Base-by-base conservation (phyloP, 2,888 invertebrate species). In the Hirtodrosophila histrioides region DNA sequence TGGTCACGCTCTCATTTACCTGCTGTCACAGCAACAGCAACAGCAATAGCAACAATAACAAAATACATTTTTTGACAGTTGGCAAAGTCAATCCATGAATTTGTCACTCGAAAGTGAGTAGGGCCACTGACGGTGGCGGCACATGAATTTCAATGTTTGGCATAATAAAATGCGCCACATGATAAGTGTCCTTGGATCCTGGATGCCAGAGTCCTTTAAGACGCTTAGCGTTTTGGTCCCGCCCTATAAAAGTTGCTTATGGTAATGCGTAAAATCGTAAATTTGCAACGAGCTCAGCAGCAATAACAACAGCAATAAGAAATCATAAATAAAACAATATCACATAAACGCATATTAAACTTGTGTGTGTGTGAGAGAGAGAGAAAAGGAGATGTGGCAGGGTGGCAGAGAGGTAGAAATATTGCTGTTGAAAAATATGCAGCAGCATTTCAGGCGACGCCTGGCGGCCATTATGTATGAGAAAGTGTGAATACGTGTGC, bases 271-370 rank as follows among this genome's bases (percentile, higher is more conserved):
- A 60, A 84, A 80, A 78, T 76, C 75, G 81, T 69, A 67, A 70
- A 81, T 84, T 69, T 78, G 68, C 71, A 78, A 69, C 69, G 64
- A 63, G 69, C 75, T 66, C 66, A 73, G 76, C 77, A 39, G 61
- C 71, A 70, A 72, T 71, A 72, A 68, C 54, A 64, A 44, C 57
- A 70, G 61, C 64, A 66, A 76, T 86, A 86, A 80, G 71, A 74
- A 84, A 83, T 83, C 80, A 84, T 83, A 86, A 83, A 83, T 83
- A 86, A 81, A 84, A 83, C 84, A 86, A 80, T 82, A 80, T 72
- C 69, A 54, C 54, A 83, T 75, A 78, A 84, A 73, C 70, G 72
- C 83, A 78, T 64, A 70, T 63, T 64, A 48, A 31, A 39, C 45
- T 51, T 46, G n/a, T 48, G 11, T 37, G 10, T 31, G 9, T 31